Percentiles rank a stretch among this genome's conserved stretches.
phyloP scores from a whole-genome alignment of 2,797 vertebrate species.

The Dryobates pubescens region DNA sequence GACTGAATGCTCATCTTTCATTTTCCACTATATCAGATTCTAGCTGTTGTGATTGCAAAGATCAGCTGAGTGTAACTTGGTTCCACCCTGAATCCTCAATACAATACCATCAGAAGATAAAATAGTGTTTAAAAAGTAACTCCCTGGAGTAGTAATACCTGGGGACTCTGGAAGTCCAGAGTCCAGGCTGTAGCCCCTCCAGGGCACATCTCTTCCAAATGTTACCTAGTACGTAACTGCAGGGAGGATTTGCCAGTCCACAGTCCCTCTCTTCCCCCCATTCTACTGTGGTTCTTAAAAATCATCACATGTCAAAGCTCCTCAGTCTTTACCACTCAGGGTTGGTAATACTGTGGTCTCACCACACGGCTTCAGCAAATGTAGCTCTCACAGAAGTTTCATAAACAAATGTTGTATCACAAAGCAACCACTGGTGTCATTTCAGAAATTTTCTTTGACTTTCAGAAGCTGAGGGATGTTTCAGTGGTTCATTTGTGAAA shows the following conservation, averaged over 20 bases:
- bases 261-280: neutral
- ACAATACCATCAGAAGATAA: neutral
- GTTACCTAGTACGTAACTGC: neutral
- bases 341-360: neutral
- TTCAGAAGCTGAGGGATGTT: neutral
- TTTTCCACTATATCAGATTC: neutral
- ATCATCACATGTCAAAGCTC: neutral
- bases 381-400: neutral
- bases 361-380: neutral
- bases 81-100: neutral
- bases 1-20: neutral
- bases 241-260: neutral
- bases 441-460: conserved; percentile 36
- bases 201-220: neutral
- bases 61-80: neutral
- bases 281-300: neutral
- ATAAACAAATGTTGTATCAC: neutral
- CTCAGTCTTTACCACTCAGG: neutral
- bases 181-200: neutral
- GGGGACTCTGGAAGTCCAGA: neutral
- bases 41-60: neutral
- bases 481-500: conserved; percentile 2
- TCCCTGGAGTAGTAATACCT: neutral
- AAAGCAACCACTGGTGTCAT: neutral
- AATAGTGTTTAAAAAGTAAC: neutral